Evolutionary conservation across 2,888 invertebrate genomes (phyloP).

Genomic region (Hedya salicella): DNA sequence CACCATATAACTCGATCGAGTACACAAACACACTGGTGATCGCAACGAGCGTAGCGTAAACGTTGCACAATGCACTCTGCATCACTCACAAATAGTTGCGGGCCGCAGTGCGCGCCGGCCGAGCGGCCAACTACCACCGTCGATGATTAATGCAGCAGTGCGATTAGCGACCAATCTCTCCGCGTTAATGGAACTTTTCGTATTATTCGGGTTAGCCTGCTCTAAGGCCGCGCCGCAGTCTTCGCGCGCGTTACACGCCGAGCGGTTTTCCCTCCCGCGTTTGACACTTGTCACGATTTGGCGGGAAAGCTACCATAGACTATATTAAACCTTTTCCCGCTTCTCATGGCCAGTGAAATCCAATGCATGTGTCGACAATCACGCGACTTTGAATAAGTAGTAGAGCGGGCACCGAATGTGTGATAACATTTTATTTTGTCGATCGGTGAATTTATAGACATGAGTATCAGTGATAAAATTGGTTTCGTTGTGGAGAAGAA

Average conservation of each 20-base stretch:
- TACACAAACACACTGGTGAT: no score
- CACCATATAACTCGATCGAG: no score
- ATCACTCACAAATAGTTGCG: no score
- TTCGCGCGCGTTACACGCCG: slow-evolving; percentile 54
- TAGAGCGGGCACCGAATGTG: neutral
- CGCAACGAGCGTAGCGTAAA: no score
- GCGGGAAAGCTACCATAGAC: slow-evolving; percentile 58
- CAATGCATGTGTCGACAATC: neutral
- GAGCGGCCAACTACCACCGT: slow-evolving; percentile 7
- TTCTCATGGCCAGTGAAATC: slow-evolving; percentile 14
- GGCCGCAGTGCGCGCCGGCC: neutral
- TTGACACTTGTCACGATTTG: slow-evolving; percentile 54
- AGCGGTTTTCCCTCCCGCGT: slow-evolving; percentile 57
- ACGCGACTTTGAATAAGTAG: neutral
- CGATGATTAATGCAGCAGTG: slow-evolving; percentile 31
- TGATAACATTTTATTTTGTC: slow-evolving; percentile 24
- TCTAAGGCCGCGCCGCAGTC: slow-evolving; percentile 57
- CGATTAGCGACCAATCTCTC: slow-evolving; percentile 37
- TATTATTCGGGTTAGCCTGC: slow-evolving; percentile 62
- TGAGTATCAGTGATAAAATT: slow-evolving; percentile 52
- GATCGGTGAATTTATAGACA: slow-evolving; percentile 41
- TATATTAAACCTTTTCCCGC: slow-evolving; percentile 18
- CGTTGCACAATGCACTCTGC: no score
- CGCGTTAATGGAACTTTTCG: slow-evolving; percentile 34
- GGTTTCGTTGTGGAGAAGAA: slow-evolving; percentile 53